Evolutionary conservation across 2,113 vertebrate species (phyloP).

Genomic region (Orycteropus afer): DNA sequence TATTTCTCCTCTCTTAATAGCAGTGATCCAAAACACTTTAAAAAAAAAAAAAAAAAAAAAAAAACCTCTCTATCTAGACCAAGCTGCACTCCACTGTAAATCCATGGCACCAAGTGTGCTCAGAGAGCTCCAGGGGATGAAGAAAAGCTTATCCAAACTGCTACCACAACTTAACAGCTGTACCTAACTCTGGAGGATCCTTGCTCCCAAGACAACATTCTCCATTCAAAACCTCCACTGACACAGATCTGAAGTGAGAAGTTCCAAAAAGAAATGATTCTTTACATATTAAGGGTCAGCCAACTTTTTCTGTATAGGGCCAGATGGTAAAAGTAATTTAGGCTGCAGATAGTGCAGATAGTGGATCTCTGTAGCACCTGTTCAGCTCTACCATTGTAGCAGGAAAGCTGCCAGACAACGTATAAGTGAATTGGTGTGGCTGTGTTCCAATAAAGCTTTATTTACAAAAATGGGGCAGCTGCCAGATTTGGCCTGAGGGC

Average conservation of each 20-base stretch:
- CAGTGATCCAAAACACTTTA: slow-evolving; percentile 11
- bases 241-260: not conserved
- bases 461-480: not conserved
- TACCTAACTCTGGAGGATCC: not conserved
- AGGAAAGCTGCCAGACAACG: not conserved
- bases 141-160: not conserved
- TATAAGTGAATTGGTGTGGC: not conserved
- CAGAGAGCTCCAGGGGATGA: not conserved
- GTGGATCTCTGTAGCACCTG: not conserved
- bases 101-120: accelerated
- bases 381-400: not conserved
- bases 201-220: not conserved
- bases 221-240: not conserved
- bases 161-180: not conserved
- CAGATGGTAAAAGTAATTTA: not conserved
- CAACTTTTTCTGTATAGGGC: not conserved
- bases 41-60: not conserved
- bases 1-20: slow-evolving; percentile 30
- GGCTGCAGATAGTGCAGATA: not conserved
- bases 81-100: not conserved
- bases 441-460: not conserved
- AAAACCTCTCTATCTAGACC: not conserved
- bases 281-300: not conserved
- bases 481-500: not conserved
- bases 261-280: not conserved